Evolutionary conservation across 2,113 vertebrate species (phyloP).

Genomic region (Phalacrocorax aristotelis): DNA sequence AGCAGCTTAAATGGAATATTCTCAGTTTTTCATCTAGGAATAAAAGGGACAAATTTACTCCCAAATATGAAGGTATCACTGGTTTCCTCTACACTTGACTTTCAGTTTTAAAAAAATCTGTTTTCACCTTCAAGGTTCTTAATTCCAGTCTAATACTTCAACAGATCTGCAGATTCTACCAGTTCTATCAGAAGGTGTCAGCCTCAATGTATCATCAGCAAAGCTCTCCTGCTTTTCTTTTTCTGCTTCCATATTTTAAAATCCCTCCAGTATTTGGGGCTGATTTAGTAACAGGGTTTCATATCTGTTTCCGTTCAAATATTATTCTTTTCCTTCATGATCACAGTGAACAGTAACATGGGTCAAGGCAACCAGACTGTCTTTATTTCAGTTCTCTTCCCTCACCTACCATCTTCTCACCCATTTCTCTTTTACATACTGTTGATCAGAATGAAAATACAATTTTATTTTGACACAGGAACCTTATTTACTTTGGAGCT

Average conservation of each 20-base stretch:
- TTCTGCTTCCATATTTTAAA: not conserved
- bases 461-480: not conserved
- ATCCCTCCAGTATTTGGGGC: not conserved
- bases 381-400: not conserved
- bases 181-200: not conserved
- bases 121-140: not conserved
- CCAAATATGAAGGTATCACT: not conserved
- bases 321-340: not conserved
- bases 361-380: not conserved
- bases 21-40: not conserved
- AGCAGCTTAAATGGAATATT: not conserved
- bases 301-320: not conserved
- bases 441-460: not conserved
- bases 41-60: not conserved
- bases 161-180: not conserved
- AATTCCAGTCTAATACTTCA: not conserved
- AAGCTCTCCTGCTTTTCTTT: not conserved
- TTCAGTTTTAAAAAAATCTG: not conserved
- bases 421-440: not conserved
- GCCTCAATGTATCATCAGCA: fast-evolving
- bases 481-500: not conserved
- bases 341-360: not conserved
- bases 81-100: not conserved
- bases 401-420: not conserved
- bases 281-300: not conserved